Evolutionary conservation across 2,888 invertebrate species (phyloP), one percentile per base, ranked within the genome.

Genomic region (Xanthia togata): DNA sequence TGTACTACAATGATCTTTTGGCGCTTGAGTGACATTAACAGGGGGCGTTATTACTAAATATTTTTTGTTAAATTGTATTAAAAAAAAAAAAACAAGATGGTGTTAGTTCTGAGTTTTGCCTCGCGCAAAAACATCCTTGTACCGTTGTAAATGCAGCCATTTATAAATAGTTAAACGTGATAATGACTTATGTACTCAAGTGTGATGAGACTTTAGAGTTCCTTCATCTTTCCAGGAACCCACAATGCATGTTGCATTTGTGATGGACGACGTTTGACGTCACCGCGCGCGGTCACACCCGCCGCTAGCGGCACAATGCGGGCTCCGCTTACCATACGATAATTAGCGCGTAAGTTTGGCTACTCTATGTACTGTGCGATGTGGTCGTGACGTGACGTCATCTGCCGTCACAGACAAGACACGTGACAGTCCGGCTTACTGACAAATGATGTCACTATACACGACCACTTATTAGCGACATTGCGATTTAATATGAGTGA

Each of bases 191-290:
- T n/a, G n/a, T 55, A 55, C n/a, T 55, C 55, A n/a, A 55, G 53
- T n/a, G 17, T 31, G 31, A 26, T 3, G 8, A 31, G 20, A 59
- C 59, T 59, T 31, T 31, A 59, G 0, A 31, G 31, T 31, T 31
- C 31, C 14, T 1, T 59, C 31, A 20, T 59, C 4, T 4, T 77
- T 59, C 0, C 92, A 96, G 96, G 96, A 95, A 92, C 93, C 95
- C 95, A 95, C 96, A 94, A 96, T 96, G 96, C 96, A 92, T 81
- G 95, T 96, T 89, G 96, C 96, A 95, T 96, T 96, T 90, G 96
- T 96, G 96, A 93, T 96, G 96, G 94, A 96, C 91, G 96, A 93
- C 94, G 96, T 96, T 85, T 96, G 94, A 96, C 93, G 93, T 94
- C 92, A 78, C 82, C 84, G 83, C 78, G 73, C 77, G 80, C 82